Percentiles rank a stretch among this genome's conserved stretches.
Conservation (phyloP, 2,113 vertebrate genomes). For the Lycaon pictus region DNA sequence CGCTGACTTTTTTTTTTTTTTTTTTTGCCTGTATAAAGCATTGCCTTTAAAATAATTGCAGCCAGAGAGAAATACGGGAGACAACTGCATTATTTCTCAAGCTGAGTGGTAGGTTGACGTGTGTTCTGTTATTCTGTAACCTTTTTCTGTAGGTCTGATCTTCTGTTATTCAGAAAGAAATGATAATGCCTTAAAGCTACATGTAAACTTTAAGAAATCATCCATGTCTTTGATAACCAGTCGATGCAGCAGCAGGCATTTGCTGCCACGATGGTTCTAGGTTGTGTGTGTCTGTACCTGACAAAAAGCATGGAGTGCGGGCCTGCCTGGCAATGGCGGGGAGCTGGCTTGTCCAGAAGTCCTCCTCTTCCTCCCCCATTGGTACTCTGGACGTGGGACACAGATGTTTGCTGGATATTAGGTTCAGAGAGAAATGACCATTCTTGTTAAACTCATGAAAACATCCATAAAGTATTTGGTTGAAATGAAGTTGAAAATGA, state of each 20-base stretch:
- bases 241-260: not conserved
- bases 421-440: not conserved
- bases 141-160: not conserved
- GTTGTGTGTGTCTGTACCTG: rapidly evolving
- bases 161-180: not conserved
- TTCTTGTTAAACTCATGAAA: constrained; percentile 63
- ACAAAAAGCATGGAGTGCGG: rapidly evolving
- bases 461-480: not conserved
- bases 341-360: not conserved
- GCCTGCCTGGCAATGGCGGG: not conserved
- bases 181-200: not conserved
- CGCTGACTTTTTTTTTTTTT: not conserved
- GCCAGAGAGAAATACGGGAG: not conserved
- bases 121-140: not conserved
- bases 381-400: constrained; percentile 8
- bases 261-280: not conserved
- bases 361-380: not conserved
- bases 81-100: not conserved
- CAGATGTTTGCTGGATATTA: constrained; percentile 51
- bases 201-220: not conserved
- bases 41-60: not conserved
- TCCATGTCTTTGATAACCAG: not conserved
- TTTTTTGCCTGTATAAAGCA: not conserved
- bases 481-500: constrained; percentile 56
- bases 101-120: not conserved